Percentiles rank a stretch among this genome's conserved stretches.
Evolutionary conservation across 2,888 invertebrate genomes (phyloP).

Genomic region (Hemaris fuciformis): DNA sequence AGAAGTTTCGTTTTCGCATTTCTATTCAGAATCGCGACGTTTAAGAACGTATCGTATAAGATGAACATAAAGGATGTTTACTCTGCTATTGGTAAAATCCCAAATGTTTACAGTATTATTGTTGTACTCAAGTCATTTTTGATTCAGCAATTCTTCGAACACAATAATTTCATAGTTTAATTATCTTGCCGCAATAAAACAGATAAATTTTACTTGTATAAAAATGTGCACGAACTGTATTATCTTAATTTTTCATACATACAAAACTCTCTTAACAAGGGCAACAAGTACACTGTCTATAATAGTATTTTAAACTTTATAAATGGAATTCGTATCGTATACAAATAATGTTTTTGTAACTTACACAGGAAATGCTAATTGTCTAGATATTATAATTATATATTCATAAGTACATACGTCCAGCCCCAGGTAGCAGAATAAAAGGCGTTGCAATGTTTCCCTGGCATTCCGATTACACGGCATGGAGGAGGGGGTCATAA

Average conservation of each 20-base stretch:
- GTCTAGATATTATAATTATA: conserved; percentile 13
- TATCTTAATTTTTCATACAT: no score
- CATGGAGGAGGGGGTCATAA: conserved; percentile 57
- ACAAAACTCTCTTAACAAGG: no score
- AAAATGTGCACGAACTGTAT: not conserved
- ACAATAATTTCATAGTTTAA: not conserved
- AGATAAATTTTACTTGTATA: not conserved
- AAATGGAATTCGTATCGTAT: no score
- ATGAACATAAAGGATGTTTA: conserved; percentile 7
- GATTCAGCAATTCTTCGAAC: not conserved
- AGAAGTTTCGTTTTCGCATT: conserved; percentile 72
- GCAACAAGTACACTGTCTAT: no score
- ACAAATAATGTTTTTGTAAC: no score
- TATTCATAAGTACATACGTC: conserved; percentile 34
- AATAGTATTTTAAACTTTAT: no score
- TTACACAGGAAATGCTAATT: not conserved
- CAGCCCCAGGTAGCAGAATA: conserved; percentile 56
- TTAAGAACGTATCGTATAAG: conserved; percentile 39
- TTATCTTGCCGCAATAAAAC: not conserved
- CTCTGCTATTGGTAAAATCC: not conserved
- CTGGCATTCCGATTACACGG: conserved; percentile 65
- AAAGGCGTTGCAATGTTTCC: conserved; percentile 59
- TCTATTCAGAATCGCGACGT: conserved; percentile 52
- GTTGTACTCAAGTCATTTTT: not conserved
- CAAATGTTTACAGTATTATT: conserved; percentile 14